A percentile compares a stretch with the other conserved stretches of the same genome.
These are phyloP conservation scores for Lophius piscatorius DNA, from an alignment of 2,113 vertebrate genomes.

Conservation along the genomic window DNA sequence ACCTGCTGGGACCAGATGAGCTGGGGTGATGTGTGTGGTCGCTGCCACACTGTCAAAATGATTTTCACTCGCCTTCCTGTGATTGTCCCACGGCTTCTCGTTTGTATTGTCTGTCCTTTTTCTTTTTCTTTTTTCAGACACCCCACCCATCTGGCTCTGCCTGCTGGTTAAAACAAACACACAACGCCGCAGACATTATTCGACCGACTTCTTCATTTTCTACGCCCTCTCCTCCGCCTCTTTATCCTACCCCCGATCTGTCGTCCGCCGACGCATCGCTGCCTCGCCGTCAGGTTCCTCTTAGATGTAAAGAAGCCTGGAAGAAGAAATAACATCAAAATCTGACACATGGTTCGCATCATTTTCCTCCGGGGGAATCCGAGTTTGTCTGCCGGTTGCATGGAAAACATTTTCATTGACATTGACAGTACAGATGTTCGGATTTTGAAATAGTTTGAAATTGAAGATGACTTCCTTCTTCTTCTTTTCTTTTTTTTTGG, in stretches of 20 bases:
- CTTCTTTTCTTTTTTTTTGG: too few relatives aligned
- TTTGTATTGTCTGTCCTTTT: slow-evolving; percentile 22
- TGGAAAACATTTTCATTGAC: too few relatives aligned
- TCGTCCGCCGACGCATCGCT: too few relatives aligned
- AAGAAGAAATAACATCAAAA: not conserved
- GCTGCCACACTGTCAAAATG: slow-evolving; percentile 12
- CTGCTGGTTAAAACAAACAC: slow-evolving; percentile 37
- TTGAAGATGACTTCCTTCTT: too few relatives aligned
- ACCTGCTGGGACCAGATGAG: not conserved
- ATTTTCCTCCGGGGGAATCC: not conserved
- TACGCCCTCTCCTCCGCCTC: not conserved
- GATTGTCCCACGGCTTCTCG: slow-evolving; percentile 38
- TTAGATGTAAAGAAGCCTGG: not conserved
- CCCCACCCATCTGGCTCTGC: slow-evolving; percentile 29
- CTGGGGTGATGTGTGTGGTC: slow-evolving; percentile 30
- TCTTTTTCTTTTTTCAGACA: not conserved
- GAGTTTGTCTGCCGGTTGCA: too few relatives aligned
- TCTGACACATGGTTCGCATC: not conserved
- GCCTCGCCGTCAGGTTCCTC: not conserved
- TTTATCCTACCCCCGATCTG: not conserved
- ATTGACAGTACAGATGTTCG: too few relatives aligned
- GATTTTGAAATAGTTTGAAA: too few relatives aligned
- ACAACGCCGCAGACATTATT: slow-evolving; percentile 3
- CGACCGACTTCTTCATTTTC: not conserved
- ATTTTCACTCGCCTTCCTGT: slow-evolving; percentile 58